phyloP scores from a whole-genome alignment of 2,113 vertebrate species.

The Rhineura floridana region DNA sequence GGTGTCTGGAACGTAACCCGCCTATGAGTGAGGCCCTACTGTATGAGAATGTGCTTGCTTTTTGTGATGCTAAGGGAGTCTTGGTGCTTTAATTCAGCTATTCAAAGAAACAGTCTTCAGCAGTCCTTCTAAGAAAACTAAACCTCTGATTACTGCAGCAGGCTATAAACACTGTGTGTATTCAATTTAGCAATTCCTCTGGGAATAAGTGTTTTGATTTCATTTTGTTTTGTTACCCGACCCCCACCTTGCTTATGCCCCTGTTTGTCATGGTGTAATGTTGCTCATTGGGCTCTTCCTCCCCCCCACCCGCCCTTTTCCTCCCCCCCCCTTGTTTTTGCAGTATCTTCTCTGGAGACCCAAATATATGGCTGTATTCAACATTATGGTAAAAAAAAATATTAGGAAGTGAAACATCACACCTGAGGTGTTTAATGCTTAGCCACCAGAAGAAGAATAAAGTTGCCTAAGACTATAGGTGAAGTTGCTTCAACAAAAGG shows the following conservation, averaged over 20 bases:
- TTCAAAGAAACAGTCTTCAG: constrained; percentile 6
- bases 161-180: constrained; percentile 27
- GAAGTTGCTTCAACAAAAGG: too few relatives aligned
- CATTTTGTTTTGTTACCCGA: too few relatives aligned
- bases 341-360: too few relatives aligned
- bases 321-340: too few relatives aligned
- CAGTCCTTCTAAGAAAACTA: constrained; percentile 11
- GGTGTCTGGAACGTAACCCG: too few relatives aligned
- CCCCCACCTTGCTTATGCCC: background rate
- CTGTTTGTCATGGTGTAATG: background rate
- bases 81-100: constrained; percentile 37
- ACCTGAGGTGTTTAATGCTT: too few relatives aligned
- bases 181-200: background rate
- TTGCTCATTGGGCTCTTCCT: background rate
- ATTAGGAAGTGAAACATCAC: too few relatives aligned
- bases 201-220: background rate
- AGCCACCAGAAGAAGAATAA: too few relatives aligned
- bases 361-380: too few relatives aligned
- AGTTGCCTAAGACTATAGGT: too few relatives aligned
- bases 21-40: too few relatives aligned
- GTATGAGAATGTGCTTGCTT: background rate
- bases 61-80: background rate
- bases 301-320: background rate
- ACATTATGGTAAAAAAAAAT: too few relatives aligned
- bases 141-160: constrained; percentile 21